Evolutionary conservation across 2,797 vertebrate genomes (phyloP).

Genomic region (Melopsittacus undulatus): DNA sequence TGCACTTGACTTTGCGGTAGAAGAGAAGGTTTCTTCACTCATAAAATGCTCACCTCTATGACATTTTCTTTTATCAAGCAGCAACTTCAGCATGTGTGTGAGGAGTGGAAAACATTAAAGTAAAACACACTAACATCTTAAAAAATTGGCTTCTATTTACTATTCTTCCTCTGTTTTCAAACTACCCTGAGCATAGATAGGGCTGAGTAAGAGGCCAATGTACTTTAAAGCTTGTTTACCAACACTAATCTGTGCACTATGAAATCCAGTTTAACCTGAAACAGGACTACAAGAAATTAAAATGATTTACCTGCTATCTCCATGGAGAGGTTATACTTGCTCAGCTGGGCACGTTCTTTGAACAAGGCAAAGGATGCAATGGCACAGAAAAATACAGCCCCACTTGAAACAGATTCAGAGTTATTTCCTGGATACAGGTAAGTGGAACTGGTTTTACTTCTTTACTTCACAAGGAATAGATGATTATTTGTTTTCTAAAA

Average conservation of each 20-base stretch:
- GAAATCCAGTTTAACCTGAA: neutral
- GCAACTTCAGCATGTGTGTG: neutral
- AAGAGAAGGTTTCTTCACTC: neutral
- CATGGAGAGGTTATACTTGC: neutral
- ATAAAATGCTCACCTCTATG: constrained; percentile 40
- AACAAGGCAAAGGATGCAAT: neutral
- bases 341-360: neutral
- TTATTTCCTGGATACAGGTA: neutral
- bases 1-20: neutral
- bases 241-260: neutral
- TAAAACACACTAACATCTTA: neutral
- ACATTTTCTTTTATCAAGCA: constrained; percentile 56
- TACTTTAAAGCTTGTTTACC: neutral
- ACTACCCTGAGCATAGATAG: neutral
- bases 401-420: neutral
- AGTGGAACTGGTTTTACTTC: neutral
- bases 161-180: neutral
- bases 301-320: neutral
- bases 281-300: neutral
- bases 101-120: constrained; percentile 14
- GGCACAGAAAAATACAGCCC: neutral
- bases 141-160: neutral
- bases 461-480: neutral
- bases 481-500: constrained; percentile 55
- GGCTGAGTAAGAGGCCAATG: neutral